These are phyloP conservation scores for Enteromius radiatus DNA, from an alignment of 2,797 vertebrate genomes.

Conservation along the genomic window DNA sequence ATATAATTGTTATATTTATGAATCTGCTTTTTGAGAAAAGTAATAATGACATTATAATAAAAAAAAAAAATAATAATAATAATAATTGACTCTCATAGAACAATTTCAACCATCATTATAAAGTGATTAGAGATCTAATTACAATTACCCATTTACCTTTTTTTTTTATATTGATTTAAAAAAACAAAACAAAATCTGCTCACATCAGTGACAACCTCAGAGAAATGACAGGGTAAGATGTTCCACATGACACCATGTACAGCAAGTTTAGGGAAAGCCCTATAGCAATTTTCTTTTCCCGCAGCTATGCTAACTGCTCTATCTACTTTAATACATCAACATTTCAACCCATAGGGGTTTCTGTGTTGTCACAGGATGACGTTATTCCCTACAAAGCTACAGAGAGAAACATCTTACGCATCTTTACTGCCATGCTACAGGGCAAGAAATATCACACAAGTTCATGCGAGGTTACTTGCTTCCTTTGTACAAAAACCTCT, in stretches of 20 bases:
- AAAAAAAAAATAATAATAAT: too few relatives aligned
- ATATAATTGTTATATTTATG: background rate
- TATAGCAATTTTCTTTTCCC: constrained; percentile 54
- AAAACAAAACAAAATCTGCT: constrained; percentile 76
- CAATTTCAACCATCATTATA: background rate
- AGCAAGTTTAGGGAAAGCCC: constrained; percentile 53
- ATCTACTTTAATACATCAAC: constrained; percentile 62
- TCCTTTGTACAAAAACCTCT: constrained; percentile 9
- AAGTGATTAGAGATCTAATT: background rate
- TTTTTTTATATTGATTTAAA: constrained; percentile 37
- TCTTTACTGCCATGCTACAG: background rate
- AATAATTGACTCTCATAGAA: background rate
- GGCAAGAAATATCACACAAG: constrained; percentile 15
- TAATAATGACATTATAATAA: background rate
- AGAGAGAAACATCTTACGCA: background rate
- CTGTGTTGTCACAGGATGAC: constrained; percentile 44
- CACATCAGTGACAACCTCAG: constrained; percentile 77
- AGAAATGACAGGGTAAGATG: background rate
- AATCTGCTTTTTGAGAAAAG: background rate
- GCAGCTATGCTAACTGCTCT: constrained; percentile 52
- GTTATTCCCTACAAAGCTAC: constrained; percentile 26
- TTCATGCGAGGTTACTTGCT: background rate
- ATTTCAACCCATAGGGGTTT: constrained; percentile 40
- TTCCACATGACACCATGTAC: constrained; percentile 49
- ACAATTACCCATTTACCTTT: background rate